A percentile compares a stretch with the other conserved stretches of the same genome.
Evolutionary conservation across 2,888 invertebrate species (phyloP).

Genomic region (Automeris io): DNA sequence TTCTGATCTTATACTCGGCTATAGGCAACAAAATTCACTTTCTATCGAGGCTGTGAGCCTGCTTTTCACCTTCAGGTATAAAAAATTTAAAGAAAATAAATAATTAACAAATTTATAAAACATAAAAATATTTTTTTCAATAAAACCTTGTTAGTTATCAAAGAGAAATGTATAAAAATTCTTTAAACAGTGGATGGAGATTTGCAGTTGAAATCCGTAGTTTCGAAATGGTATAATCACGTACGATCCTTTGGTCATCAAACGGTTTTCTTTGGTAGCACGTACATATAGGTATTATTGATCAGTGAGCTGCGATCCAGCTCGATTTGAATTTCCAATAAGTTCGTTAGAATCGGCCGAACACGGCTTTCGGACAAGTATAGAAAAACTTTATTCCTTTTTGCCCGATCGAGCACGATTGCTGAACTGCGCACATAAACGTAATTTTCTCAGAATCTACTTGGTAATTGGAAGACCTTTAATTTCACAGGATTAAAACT

Average conservation of each 20-base stretch:
- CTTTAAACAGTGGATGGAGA: not conserved
- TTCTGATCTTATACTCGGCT: too few relatives aligned
- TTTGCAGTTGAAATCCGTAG: not conserved
- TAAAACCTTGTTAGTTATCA: too few relatives aligned
- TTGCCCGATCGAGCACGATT: conserved; percentile 50
- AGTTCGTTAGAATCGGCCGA: conserved; percentile 68
- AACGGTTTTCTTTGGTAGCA: conserved; percentile 57
- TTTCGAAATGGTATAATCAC: conserved; percentile 9
- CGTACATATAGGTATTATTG: conserved; percentile 76
- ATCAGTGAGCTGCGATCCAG: conserved; percentile 66
- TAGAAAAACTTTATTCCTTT: conserved; percentile 61
- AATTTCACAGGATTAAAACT: not conserved
- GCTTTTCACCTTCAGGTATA: too few relatives aligned
- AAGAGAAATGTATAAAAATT: not conserved
- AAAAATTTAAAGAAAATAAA: too few relatives aligned
- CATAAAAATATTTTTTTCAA: too few relatives aligned
- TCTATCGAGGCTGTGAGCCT: too few relatives aligned
- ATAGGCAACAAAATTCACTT: too few relatives aligned
- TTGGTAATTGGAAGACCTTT: conserved; percentile 21
- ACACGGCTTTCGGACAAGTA: conserved; percentile 48
- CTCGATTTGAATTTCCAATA: conserved; percentile 74
- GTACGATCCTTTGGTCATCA: conserved; percentile 32
- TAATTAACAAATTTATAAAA: too few relatives aligned
- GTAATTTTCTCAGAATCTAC: conserved; percentile 38
- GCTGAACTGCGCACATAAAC: conserved; percentile 39